Conservation (phyloP, 2,797 vertebrate genomes). For the Schizopygopsis pylzovi region DNA sequence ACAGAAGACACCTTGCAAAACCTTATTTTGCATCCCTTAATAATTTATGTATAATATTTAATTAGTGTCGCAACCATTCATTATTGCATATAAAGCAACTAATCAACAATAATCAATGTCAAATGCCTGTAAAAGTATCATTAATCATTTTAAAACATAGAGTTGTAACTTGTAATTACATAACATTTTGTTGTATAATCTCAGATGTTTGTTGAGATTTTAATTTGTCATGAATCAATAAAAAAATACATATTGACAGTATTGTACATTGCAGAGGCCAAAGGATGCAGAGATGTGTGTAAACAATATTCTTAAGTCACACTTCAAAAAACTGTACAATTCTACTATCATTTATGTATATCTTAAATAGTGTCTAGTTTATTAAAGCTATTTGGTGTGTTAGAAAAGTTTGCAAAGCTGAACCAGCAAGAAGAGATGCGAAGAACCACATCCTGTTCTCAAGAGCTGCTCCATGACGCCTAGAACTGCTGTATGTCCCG, state of each 20-base stretch:
- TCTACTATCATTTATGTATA: not conserved
- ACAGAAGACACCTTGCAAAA: not conserved
- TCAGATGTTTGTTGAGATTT: not conserved
- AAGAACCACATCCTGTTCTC: conserved; percentile 19
- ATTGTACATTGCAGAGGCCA: not conserved
- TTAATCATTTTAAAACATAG: conserved; percentile 14
- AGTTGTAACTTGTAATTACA: not conserved
- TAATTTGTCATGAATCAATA: conserved; percentile 17
- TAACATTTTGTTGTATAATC: not conserved
- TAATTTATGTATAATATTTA: conserved; percentile 10
- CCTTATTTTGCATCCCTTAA: not conserved
- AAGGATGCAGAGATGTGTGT: not conserved
- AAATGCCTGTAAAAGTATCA: conserved; percentile 8
- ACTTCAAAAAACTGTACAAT: not conserved
- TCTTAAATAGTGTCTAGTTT: not conserved
- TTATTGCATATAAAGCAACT: not conserved
- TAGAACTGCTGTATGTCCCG: not conserved
- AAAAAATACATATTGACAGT: not conserved
- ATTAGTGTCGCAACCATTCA: not conserved
- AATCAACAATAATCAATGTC: conserved; percentile 6
- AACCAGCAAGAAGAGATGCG: not conserved
- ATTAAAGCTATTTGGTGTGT: not conserved
- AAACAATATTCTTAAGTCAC: not conserved
- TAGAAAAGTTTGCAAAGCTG: not conserved
- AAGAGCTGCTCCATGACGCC: not conserved